Evolutionary conservation across 2,888 invertebrate species (phyloP).

Genomic region (Perdita meconis): DNA sequence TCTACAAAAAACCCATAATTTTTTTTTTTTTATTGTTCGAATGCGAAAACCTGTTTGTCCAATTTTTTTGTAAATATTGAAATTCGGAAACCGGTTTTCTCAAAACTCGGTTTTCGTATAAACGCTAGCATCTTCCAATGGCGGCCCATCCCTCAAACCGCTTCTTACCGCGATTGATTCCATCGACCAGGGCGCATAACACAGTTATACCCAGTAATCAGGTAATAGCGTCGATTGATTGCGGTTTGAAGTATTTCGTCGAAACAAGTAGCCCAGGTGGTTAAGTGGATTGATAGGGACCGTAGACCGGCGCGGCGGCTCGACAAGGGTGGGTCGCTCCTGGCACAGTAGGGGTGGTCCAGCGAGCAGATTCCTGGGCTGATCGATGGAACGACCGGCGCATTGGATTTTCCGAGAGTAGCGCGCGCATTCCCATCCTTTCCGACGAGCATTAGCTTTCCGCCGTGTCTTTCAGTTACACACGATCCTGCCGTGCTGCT

Average conservation of each 20-base stretch:
- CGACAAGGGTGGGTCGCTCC: conserved; percentile 62
- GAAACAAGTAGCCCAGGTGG: conserved; percentile 52
- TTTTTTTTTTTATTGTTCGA: too few relatives aligned
- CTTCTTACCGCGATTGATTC: too few relatives aligned
- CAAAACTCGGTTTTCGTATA: too few relatives aligned
- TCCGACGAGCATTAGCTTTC: conserved; percentile 66
- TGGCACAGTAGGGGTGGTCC: conserved; percentile 77
- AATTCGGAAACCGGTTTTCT: too few relatives aligned
- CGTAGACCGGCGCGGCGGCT: conserved; percentile 28
- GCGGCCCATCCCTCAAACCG: too few relatives aligned
- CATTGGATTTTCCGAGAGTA: conserved; percentile 77
- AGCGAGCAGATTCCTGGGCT: conserved; percentile 82
- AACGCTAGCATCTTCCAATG: too few relatives aligned
- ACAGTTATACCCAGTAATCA: too few relatives aligned
- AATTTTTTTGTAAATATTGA: too few relatives aligned
- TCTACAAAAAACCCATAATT: too few relatives aligned
- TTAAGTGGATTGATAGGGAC: conserved; percentile 69
- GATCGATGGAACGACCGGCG: conserved; percentile 82
- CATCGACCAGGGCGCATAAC: too few relatives aligned
- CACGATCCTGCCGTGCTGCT: conserved; percentile 70
- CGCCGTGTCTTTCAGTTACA: conserved; percentile 68
- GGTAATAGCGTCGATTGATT: conserved; percentile 1
- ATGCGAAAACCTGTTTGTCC: too few relatives aligned
- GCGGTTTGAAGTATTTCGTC: conserved; percentile 14
- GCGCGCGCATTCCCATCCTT: conserved; percentile 78